Evolutionary conservation across 1,140 invertebrate genomes (phyloP).

Genomic region (Protaetia brevitarsis): DNA sequence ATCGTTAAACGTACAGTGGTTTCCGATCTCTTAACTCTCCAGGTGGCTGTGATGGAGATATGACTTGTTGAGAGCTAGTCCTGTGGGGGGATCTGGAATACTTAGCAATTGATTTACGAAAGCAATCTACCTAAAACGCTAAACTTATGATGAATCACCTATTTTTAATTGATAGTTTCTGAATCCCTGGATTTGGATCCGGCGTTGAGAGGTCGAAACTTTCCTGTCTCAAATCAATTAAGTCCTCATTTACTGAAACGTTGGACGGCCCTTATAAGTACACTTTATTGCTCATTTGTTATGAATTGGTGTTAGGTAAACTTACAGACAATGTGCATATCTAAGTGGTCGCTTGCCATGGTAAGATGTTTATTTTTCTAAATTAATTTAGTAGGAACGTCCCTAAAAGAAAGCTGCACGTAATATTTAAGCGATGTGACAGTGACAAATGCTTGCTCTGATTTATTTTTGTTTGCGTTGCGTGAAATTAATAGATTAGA

Average conservation of each 20-base stretch:
- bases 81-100: not conserved
- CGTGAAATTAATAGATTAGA: too few relatives aligned
- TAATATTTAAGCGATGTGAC: not conserved
- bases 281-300: not conserved
- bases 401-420: not conserved
- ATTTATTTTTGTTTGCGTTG: too few relatives aligned
- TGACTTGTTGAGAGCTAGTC: constrained; percentile 1
- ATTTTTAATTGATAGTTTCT: not conserved
- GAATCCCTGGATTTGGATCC: too few relatives aligned
- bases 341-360: not conserved
- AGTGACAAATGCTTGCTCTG: too few relatives aligned
- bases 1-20: not conserved
- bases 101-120: not conserved
- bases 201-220: too few relatives aligned
- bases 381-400: not conserved
- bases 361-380: not conserved
- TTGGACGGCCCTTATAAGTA: too few relatives aligned
- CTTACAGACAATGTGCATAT: constrained; percentile 10
- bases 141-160: constrained; percentile 2
- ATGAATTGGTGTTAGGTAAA: not conserved
- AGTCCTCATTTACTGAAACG: constrained; percentile 3
- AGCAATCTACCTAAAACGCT: not conserved
- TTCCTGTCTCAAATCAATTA: not conserved
- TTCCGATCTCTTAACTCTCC: not conserved
- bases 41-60: not conserved